Evolutionary conservation across 2,888 invertebrate species (phyloP).

Genomic region (Aphidius colemani): DNA sequence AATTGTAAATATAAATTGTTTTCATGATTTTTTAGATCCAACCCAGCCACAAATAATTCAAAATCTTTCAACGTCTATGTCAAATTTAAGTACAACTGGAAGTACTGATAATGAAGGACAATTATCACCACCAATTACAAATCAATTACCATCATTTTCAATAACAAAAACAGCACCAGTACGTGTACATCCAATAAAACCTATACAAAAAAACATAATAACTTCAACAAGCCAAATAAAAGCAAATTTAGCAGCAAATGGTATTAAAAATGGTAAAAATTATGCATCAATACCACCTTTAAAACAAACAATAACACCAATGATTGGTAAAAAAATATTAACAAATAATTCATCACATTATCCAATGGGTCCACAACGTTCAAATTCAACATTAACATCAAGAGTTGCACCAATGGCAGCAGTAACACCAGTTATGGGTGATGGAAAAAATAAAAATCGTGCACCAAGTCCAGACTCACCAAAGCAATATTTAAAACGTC

Average conservation of each 20-base stretch:
- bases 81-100: slow-evolving; percentile 43
- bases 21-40: slow-evolving; percentile 54
- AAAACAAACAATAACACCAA: slow-evolving; percentile 52
- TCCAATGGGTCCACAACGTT: slow-evolving; percentile 56
- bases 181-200: slow-evolving; percentile 54
- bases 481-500: slow-evolving; percentile 53
- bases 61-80: slow-evolving; percentile 55
- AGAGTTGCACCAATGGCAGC: slow-evolving; percentile 57
- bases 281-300: slow-evolving; percentile 56
- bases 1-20: neutral
- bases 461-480: slow-evolving; percentile 56
- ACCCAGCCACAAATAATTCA: slow-evolving; percentile 62
- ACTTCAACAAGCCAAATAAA: slow-evolving; percentile 55
- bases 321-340: slow-evolving; percentile 46
- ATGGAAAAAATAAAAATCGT: slow-evolving; percentile 50
- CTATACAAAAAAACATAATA: slow-evolving; percentile 52
- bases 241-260: slow-evolving; percentile 51
- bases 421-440: slow-evolving; percentile 56
- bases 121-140: slow-evolving; percentile 41
- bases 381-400: slow-evolving; percentile 56
- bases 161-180: slow-evolving; percentile 53
- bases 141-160: slow-evolving; percentile 43
- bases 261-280: slow-evolving; percentile 49
- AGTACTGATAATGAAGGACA: slow-evolving; percentile 45
- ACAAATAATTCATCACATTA: slow-evolving; percentile 32